Evolutionary conservation across 2,888 invertebrate genomes (phyloP).

Genomic region (Pediacus dermestoides): DNA sequence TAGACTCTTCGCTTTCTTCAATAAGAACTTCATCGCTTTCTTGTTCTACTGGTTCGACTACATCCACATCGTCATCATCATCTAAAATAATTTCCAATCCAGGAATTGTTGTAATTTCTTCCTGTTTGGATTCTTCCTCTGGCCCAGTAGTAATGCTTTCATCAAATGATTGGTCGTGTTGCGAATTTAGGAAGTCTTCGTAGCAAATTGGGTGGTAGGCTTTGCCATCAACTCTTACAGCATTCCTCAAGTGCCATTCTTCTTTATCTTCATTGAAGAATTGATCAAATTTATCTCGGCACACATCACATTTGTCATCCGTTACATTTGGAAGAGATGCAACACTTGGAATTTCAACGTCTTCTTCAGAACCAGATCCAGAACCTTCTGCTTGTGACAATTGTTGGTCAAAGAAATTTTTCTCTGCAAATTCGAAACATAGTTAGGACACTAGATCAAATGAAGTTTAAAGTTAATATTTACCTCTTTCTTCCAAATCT

Average conservation of each 20-base stretch:
- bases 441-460: conserved; percentile 4
- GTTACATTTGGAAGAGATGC: conserved; percentile 64
- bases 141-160: no score
- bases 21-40: conserved; percentile 29
- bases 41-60: conserved; percentile 45
- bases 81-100: conserved; percentile 49
- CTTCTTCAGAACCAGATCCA: conserved; percentile 58
- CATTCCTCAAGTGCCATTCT: conserved; percentile 92
- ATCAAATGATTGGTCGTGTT: conserved; percentile 35
- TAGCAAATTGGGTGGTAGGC: conserved; percentile 89
- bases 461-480: conserved; percentile 19
- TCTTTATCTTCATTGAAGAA: conserved; percentile 97
- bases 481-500: conserved; percentile 83
- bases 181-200: conserved; percentile 58
- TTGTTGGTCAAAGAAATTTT: conserved; percentile 81
- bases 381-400: conserved; percentile 55
- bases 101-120: conserved; percentile 48
- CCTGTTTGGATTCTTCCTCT: conserved; percentile 27
- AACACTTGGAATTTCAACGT: conserved; percentile 65
- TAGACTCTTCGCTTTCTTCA: conserved; percentile 35
- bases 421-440: conserved; percentile 55
- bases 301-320: conserved; percentile 66
- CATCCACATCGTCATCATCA: conserved; percentile 46
- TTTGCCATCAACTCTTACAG: conserved; percentile 69
- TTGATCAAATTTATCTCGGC: conserved; percentile 89